phyloP scores from a whole-genome alignment of 2,888 invertebrate species.

The Rhabditoides inermis region DNA sequence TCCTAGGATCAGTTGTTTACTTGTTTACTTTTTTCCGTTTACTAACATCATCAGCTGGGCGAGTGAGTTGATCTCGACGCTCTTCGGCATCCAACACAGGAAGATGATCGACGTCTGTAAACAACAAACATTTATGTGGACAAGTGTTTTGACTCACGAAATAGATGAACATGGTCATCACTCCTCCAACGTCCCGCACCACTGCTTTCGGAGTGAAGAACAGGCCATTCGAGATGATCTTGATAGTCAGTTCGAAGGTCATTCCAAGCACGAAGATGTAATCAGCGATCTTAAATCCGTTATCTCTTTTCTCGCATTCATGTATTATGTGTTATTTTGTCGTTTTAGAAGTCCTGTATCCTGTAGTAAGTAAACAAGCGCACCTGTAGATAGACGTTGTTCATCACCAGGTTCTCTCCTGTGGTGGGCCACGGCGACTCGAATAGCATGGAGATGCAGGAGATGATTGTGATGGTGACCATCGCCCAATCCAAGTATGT shows the following conservation, averaged over 20 bases:
- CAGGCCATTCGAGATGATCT: constrained; percentile 90
- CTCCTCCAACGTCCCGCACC: constrained; percentile 90
- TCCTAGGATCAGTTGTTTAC: too few relatives aligned
- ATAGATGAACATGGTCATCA: constrained; percentile 92
- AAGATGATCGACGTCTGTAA: constrained; percentile 82
- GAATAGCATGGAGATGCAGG: constrained; percentile 97
- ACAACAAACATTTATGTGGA: too few relatives aligned
- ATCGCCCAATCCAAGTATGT: constrained; percentile 99
- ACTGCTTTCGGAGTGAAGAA: constrained; percentile 98
- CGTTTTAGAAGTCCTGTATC: not conserved
- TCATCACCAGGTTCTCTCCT: constrained; percentile 69
- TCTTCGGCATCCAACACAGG: constrained; percentile 85
- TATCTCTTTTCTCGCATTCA: not conserved
- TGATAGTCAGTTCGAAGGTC: constrained; percentile 88
- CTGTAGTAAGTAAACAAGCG: not conserved
- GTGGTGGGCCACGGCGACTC: constrained; percentile 72
- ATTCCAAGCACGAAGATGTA: constrained; percentile 95
- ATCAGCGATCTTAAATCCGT: constrained; percentile 65
- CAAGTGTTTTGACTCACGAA: too few relatives aligned
- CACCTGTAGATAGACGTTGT: constrained; percentile 80
- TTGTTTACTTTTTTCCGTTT: too few relatives aligned
- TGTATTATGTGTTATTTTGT: not conserved
- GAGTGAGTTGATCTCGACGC: constrained; percentile 82
- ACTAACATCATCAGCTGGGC: constrained; percentile 91
- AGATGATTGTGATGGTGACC: constrained; percentile 92